phyloP scores from a whole-genome alignment of 2,888 invertebrate species.

The Tenthredo amoena region DNA sequence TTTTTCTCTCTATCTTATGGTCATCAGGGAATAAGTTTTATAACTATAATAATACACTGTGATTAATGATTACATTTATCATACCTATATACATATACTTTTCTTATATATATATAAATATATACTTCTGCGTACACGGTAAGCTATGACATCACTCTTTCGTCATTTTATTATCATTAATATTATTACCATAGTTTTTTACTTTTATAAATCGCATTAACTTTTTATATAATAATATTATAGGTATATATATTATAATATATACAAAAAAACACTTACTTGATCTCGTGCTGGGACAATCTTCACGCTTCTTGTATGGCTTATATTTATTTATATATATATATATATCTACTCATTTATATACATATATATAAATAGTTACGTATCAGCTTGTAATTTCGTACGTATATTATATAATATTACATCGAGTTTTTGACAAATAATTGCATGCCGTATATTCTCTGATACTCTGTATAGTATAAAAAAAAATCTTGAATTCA shows the following conservation, averaged over 20 bases:
- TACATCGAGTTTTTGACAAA: neutral
- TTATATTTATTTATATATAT: slow-evolving; percentile 37
- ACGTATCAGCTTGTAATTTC: neutral
- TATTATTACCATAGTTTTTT: neutral
- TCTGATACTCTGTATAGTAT: neutral
- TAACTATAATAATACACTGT: neutral
- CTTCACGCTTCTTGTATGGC: slow-evolving; percentile 67
- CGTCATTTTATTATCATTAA: neutral
- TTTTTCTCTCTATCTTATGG: neutral
- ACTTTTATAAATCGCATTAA: neutral
- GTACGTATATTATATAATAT: neutral
- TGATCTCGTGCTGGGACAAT: slow-evolving; percentile 72
- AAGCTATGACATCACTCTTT: neutral
- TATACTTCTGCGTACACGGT: neutral
- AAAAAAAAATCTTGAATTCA: neutral
- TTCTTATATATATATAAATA: neutral
- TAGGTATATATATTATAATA: neutral
- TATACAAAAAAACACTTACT: slow-evolving; percentile 1
- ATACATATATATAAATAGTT: neutral
- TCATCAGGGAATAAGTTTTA: neutral
- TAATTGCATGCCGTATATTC: neutral
- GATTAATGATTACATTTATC: neutral
- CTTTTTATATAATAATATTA: neutral
- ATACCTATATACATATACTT: neutral
- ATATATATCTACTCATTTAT: neutral